Percentiles rank a stretch among this genome's conserved stretches.
These are phyloP conservation scores for Sialia sialis DNA, from an alignment of 2,113 vertebrate species.

Conservation along the genomic window DNA sequence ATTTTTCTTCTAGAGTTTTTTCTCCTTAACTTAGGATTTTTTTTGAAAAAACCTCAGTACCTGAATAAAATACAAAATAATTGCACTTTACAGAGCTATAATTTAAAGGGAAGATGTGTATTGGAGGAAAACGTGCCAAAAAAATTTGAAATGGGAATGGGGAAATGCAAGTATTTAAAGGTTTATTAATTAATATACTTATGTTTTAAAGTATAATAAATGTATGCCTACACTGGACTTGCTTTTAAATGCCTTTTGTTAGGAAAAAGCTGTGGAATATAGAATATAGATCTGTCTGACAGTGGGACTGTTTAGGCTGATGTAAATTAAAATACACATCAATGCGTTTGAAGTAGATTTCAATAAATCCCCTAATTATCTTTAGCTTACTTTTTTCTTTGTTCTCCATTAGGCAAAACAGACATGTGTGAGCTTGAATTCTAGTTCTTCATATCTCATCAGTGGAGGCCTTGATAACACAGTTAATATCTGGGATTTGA, in stretches of 20 bases:
- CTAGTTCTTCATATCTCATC: constrained; percentile 82
- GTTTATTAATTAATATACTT: not conserved
- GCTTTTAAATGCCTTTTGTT: not conserved
- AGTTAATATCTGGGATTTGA: constrained; percentile 97
- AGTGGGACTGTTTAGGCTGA: not conserved
- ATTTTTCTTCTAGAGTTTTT: not conserved
- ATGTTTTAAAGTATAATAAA: not conserved
- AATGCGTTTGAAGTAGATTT: not conserved
- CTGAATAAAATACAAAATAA: not conserved
- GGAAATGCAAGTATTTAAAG: not conserved
- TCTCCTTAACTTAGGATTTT: not conserved
- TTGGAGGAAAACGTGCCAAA: not conserved
- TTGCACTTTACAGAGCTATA: not conserved
- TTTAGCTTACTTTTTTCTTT: not conserved
- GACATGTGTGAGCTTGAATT: constrained; percentile 87
- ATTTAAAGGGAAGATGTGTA: not conserved
- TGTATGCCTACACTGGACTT: not conserved
- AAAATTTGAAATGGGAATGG: not conserved
- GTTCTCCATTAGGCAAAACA: constrained; percentile 84
- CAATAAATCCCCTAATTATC: not conserved
- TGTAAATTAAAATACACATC: not conserved
- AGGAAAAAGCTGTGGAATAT: not conserved
- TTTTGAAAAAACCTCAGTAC: not conserved
- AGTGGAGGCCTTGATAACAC: constrained; percentile 90
- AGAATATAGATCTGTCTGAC: not conserved